A percentile compares a stretch with the other conserved stretches of the same genome.
phyloP scores from a whole-genome alignment of 2,888 invertebrate genomes.

The Neria commutata region DNA sequence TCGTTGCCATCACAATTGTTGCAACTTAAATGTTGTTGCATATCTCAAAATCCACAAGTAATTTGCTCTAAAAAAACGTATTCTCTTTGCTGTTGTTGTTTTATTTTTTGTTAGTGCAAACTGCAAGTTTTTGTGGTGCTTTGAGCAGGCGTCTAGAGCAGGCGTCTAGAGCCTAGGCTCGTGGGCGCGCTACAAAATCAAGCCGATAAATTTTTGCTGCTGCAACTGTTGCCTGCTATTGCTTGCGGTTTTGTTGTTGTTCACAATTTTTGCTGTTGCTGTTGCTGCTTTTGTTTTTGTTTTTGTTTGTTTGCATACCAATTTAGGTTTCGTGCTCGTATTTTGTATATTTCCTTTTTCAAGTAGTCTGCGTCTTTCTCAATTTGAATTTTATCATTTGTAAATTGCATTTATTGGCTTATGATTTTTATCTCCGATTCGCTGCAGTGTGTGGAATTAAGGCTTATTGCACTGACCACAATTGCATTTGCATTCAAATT shows the following conservation, averaged over 20 bases:
- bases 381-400: background rate
- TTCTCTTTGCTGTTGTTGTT: background rate
- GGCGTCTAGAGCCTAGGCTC: no score
- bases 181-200: no score
- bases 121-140: no score
- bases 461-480: background rate
- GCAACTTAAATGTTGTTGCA: conserved; percentile 16
- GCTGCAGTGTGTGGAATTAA: background rate
- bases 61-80: background rate
- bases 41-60: background rate
- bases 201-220: no score
- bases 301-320: background rate
- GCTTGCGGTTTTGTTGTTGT: background rate
- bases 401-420: background rate
- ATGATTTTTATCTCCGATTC: background rate
- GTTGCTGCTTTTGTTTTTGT: background rate
- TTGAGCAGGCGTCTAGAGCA: no score
- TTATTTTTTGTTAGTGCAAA: background rate
- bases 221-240: background rate
- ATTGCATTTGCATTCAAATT: conserved; percentile 16
- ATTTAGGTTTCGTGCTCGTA: background rate
- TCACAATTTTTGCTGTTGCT: no score
- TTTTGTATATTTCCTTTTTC: background rate
- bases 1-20: conserved; percentile 19
- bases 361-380: background rate